Evolutionary conservation across 2,888 invertebrate species (phyloP), one percentile per base, ranked within the genome.

Genomic region (Cantharis flavilabris): DNA sequence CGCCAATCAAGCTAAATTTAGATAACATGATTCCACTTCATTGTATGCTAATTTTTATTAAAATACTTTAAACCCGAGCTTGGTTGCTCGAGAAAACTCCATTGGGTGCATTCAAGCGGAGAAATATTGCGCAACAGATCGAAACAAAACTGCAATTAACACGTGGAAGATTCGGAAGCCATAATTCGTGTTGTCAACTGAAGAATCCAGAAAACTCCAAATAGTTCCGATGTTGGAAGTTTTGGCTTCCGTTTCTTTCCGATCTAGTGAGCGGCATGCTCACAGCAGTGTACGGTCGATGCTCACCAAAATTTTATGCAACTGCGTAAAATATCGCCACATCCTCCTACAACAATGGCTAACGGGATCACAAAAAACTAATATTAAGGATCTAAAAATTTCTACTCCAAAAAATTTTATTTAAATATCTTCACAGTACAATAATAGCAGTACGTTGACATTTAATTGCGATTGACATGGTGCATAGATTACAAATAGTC

Each of bases 381-480:
- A 49, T 65, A 23, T 65, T 30, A 23, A 11, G 65, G 26, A 23
- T 67, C 65, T 26, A 26, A 67, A 69, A 76, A 67, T 71, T 71
- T 76, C 69, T 76, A 69, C 69, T 62, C 69, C 69, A 70, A 64
- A 69, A 69, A 69, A 72, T 69, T 71, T 69, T 75, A 70, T 74
- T 75, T 75, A 75, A 75, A 70, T 73, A 69, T 73, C 70, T 75
- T 69, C 14, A 33, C 30, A 62, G 62, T 70, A 69, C 33, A 77
- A 77, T 74, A 69, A 77, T 77, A 77, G 77, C 49, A 77, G 74
- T 76, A 72, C 77, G 70, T 69, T 77, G 77, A 77, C 77, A 77
- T 77, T 77, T 77, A 77, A 77, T 77, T 72, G 18, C 62, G 64
- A 28, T 70, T 71, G 71, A 71, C 75, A 75, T 62, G 67, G 49